Conservation (phyloP, 1,140 invertebrate genomes). For the Lepidurus apus region DNA sequence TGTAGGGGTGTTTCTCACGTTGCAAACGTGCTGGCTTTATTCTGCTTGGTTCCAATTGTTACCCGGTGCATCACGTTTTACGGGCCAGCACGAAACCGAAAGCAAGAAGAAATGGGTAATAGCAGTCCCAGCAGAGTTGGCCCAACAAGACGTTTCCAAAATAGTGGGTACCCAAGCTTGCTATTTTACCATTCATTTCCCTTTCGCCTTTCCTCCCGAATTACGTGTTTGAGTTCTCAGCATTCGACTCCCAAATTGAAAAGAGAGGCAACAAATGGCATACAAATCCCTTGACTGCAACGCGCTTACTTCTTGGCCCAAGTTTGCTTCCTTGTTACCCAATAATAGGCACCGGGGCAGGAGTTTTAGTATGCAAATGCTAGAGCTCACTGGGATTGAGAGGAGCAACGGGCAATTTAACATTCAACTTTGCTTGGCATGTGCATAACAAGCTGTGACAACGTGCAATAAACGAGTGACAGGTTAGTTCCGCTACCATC, state of each 20-base stretch:
- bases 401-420: not conserved
- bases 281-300: not conserved
- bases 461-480: not conserved
- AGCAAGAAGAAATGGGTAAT: not conserved
- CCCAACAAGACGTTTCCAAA: not conserved
- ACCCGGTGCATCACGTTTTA: not conserved
- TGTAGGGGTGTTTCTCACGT: not conserved
- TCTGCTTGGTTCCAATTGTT: not conserved
- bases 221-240: not conserved
- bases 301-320: not conserved
- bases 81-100: not conserved
- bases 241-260: not conserved
- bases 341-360: not conserved
- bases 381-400: not conserved
- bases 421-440: not conserved
- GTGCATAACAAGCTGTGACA: not conserved
- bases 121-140: not conserved
- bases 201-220: not conserved
- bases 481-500: not conserved
- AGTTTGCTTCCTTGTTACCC: not conserved
- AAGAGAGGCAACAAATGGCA: not conserved
- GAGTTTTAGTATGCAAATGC: not conserved
- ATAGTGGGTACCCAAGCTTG: not conserved
- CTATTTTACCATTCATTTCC: slow-evolving; percentile 18
- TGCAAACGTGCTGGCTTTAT: not conserved